Percentiles rank a stretch among this genome's conserved stretches.
These are phyloP conservation scores for Ylistrum balloti DNA, from an alignment of 1,140 invertebrate species.

Conservation along the genomic window DNA sequence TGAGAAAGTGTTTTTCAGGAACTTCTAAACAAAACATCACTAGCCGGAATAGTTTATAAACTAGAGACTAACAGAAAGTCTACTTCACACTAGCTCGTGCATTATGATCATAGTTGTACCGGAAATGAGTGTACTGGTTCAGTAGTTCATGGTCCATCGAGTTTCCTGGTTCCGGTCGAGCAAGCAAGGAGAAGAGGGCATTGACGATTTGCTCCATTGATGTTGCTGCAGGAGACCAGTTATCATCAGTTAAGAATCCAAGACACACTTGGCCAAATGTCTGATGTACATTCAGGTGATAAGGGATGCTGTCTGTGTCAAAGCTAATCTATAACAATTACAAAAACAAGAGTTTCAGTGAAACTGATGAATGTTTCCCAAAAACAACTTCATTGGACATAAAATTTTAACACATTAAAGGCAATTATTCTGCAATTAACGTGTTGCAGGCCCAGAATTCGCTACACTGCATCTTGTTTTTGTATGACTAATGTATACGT, in stretches of 20 bases:
- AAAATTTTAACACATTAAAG: too few species aligned
- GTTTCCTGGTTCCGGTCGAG: not conserved
- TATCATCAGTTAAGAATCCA: not conserved
- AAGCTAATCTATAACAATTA: conserved; percentile 8
- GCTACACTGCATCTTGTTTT: too few species aligned
- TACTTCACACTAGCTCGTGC: not conserved
- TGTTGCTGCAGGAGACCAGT: not conserved
- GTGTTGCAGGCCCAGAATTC: too few species aligned
- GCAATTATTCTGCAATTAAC: too few species aligned
- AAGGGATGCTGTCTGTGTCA: not conserved
- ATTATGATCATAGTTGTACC: not conserved
- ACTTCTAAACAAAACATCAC: too few species aligned
- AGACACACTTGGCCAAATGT: not conserved
- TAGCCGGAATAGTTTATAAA: too few species aligned
- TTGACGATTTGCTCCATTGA: not conserved
- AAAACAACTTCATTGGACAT: too few species aligned
- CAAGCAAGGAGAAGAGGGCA: not conserved
- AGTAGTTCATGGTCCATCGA: conserved; percentile 22
- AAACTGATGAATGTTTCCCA: too few species aligned
- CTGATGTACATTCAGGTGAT: conserved; percentile 14
- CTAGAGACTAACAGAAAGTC: too few species aligned
- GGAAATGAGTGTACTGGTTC: not conserved
- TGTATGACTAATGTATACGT: too few species aligned
- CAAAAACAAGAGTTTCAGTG: too few species aligned
- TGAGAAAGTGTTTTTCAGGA: too few species aligned